Conservation (phyloP, 2,113 vertebrate genomes). For the Ariopsis seemanni region DNA sequence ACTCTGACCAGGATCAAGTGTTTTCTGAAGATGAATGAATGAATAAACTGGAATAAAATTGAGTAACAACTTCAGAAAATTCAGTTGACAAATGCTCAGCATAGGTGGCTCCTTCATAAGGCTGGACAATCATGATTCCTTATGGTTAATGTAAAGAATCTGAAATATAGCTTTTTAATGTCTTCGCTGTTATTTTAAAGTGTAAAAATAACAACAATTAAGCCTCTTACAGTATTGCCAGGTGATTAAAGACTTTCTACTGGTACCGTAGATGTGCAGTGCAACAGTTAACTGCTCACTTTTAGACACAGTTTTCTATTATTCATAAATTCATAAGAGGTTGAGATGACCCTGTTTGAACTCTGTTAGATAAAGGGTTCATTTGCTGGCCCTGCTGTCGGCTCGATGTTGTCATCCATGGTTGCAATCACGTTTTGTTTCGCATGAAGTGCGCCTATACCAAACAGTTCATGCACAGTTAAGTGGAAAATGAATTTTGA, state of each 20-base stretch:
- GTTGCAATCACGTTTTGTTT: conserved; percentile 8
- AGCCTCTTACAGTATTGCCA: background rate
- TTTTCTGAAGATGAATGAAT: background rate
- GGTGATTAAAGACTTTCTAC: background rate
- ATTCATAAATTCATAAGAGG: background rate
- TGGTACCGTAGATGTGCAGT: background rate
- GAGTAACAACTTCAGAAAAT: background rate
- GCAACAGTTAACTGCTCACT: background rate
- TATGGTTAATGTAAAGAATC: background rate
- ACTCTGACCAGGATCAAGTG: background rate
- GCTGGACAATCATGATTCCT: background rate
- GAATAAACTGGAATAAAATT: background rate
- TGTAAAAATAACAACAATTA: background rate
- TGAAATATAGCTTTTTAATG: background rate
- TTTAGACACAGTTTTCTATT: background rate
- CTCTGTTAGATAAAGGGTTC: background rate
- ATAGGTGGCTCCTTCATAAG: background rate
- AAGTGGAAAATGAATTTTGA: background rate
- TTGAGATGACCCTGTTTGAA: background rate
- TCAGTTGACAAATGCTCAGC: background rate
- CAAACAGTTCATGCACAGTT: background rate
- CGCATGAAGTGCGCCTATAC: background rate
- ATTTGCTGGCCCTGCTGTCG: background rate
- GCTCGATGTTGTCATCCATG: background rate
- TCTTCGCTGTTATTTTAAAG: background rate